Conservation (phyloP, 2,888 invertebrate species). For the Sinhomidia bicolor region DNA sequence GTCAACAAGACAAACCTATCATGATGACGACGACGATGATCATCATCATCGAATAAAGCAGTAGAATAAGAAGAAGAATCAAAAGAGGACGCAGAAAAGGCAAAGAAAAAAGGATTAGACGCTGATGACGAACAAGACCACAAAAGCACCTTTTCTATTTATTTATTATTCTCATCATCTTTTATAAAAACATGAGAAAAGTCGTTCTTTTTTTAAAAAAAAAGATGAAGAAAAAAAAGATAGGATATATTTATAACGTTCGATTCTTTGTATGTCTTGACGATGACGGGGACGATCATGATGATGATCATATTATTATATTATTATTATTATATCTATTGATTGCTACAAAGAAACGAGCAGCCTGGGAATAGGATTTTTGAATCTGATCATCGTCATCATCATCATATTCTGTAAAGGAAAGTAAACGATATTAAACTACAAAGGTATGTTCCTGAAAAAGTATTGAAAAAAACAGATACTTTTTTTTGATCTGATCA, state of each 20-base stretch:
- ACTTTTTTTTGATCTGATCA: constrained; percentile 41
- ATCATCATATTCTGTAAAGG: too few relatives aligned
- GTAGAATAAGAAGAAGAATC: background rate
- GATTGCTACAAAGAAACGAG: background rate
- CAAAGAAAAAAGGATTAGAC: constrained; percentile 5
- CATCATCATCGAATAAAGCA: background rate
- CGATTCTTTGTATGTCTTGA: too few relatives aligned
- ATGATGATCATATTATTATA: too few relatives aligned
- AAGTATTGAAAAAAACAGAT: background rate
- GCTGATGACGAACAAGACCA: constrained; percentile 21
- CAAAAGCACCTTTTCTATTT: constrained; percentile 23
- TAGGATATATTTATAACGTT: too few relatives aligned
- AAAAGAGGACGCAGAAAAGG: background rate
- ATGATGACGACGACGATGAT: background rate
- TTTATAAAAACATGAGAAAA: background rate
- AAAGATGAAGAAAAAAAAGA: background rate
- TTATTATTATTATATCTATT: background rate
- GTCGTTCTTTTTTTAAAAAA: background rate
- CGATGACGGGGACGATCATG: too few relatives aligned
- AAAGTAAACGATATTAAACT: too few relatives aligned
- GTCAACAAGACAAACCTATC: constrained; percentile 25
- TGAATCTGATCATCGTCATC: background rate
- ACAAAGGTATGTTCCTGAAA: background rate
- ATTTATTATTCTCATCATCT: background rate
- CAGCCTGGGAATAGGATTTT: constrained; percentile 38